A percentile compares a stretch with the other conserved stretches of the same genome.
Conservation (phyloP, 2,113 vertebrate genomes). For the Xenopus tropicalis region DNA sequence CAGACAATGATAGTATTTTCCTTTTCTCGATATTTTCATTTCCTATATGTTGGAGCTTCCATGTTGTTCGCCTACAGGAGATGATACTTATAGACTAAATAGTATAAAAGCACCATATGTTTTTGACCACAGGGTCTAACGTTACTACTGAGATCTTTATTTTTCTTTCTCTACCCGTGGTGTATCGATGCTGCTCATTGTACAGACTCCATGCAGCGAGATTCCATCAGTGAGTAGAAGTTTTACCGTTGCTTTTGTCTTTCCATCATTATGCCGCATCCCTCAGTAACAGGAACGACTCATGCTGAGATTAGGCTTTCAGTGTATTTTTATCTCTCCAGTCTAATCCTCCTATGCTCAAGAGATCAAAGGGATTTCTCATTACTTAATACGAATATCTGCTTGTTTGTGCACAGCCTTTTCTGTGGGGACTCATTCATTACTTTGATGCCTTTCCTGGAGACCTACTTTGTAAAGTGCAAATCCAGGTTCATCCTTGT, state of each 20-base stretch:
- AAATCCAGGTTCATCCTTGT: constrained; percentile 10
- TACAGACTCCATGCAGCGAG: too few relatives aligned
- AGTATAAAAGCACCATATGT: too few relatives aligned
- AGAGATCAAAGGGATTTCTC: constrained; percentile 40
- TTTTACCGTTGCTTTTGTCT: neutral
- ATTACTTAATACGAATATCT: constrained; percentile 23
- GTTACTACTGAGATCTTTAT: too few relatives aligned
- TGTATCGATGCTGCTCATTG: too few relatives aligned
- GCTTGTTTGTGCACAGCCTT: constrained; percentile 23
- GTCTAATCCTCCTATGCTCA: constrained; percentile 29
- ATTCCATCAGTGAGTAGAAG: too few relatives aligned
- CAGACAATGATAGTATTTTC: too few relatives aligned
- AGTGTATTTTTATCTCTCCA: constrained; percentile 30
- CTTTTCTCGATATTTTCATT: too few relatives aligned
- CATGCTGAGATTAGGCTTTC: constrained; percentile 21
- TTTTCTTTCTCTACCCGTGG: too few relatives aligned
- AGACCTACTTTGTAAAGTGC: constrained; percentile 15
- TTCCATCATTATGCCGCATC: neutral
- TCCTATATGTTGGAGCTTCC: too few relatives aligned
- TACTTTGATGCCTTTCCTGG: constrained; percentile 35
- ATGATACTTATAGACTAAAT: too few relatives aligned
- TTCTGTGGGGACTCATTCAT: neutral
- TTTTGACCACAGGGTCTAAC: too few relatives aligned
- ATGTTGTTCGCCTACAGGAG: too few relatives aligned
- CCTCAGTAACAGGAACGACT: constrained; percentile 9